Percentiles rank a stretch among this genome's conserved stretches.
Conservation (phyloP, 2,797 vertebrate genomes). For the Eulemur mongoz region DNA sequence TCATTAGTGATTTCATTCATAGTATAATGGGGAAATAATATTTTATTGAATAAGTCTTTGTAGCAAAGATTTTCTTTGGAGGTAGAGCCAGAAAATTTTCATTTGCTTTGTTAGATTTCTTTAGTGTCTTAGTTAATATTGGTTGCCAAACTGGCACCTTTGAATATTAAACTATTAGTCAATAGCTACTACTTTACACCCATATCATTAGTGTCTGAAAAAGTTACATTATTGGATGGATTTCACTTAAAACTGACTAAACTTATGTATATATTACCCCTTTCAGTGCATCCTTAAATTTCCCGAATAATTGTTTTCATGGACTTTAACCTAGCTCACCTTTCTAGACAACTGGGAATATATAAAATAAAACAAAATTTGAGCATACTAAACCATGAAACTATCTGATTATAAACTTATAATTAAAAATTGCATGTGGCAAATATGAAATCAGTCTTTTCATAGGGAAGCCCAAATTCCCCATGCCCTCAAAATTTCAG, state of each 20-base stretch:
- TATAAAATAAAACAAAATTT: constrained; percentile 37
- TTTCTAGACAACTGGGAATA: background rate
- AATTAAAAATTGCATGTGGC: background rate
- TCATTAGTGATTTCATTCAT: background rate
- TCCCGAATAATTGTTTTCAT: background rate
- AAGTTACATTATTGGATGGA: background rate
- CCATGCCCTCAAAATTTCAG: background rate
- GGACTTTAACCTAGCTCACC: background rate
- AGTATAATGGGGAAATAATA: constrained; percentile 8
- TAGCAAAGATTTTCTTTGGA: constrained; percentile 25
- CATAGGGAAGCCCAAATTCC: background rate
- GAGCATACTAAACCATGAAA: background rate
- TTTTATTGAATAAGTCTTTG: constrained; percentile 6
- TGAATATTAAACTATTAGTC: constrained; percentile 36
- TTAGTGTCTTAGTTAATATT: background rate
- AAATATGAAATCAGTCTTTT: background rate
- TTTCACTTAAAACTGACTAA: background rate
- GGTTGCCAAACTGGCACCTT: background rate
- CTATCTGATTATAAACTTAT: background rate
- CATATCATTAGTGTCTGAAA: background rate
- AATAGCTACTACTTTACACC: background rate
- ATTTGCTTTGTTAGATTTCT: background rate
- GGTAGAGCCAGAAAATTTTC: background rate
- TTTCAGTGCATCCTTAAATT: background rate
- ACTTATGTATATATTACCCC: background rate